Evolutionary conservation across 1,140 invertebrate species (phyloP).

Genomic region (Anagrus nilaparvatae): DNA sequence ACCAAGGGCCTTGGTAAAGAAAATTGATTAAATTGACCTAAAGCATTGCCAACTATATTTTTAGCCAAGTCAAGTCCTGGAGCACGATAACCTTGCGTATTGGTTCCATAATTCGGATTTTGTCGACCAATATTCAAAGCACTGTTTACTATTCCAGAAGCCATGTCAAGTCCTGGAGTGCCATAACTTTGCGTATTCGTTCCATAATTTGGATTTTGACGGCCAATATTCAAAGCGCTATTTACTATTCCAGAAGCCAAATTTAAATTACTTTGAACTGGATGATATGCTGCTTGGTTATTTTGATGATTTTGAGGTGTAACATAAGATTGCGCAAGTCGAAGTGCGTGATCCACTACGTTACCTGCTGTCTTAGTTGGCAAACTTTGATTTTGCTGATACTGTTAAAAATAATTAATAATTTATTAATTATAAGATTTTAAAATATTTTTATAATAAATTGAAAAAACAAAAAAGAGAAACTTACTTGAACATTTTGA

Average conservation of each 20-base stretch:
- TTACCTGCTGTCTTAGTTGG: too few species aligned
- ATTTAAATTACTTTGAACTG: background rate
- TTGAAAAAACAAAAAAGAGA: too few species aligned
- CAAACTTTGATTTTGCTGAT: too few species aligned
- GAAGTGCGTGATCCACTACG: too few species aligned
- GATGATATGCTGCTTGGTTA: background rate
- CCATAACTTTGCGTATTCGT: background rate
- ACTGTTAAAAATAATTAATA: too few species aligned
- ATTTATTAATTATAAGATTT: too few species aligned
- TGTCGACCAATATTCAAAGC: background rate
- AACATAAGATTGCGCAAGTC: too few species aligned
- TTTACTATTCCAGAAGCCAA: background rate
- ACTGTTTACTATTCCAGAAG: background rate
- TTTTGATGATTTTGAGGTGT: background rate
- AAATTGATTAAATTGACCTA: background rate
- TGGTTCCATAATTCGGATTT: background rate
- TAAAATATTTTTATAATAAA: too few species aligned
- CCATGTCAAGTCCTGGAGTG: background rate
- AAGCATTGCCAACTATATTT: background rate
- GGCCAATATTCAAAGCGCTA: background rate
- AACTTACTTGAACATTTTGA: too few species aligned
- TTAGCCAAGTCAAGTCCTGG: background rate
- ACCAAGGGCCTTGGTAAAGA: background rate
- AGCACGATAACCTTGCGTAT: background rate
- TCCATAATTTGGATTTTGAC: background rate